Evolutionary conservation across 2,888 invertebrate genomes (phyloP).

Genomic region (Cloeon dipterum): DNA sequence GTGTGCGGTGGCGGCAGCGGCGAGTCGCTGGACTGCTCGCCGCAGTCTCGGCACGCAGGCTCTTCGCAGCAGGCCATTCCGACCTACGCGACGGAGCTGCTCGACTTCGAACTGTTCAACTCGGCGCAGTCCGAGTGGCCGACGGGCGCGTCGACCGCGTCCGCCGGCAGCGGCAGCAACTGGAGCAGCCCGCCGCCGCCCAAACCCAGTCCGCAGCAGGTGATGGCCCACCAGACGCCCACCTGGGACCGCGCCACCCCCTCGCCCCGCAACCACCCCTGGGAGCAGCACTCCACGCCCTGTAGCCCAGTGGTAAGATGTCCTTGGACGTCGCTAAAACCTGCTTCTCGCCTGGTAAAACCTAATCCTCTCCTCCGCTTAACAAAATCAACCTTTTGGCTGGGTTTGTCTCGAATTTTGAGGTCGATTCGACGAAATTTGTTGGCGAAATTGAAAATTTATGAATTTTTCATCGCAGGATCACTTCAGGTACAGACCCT

Average conservation of each 20-base stretch:
- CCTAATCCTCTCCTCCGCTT: no score
- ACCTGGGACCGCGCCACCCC: not conserved
- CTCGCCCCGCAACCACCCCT: not conserved
- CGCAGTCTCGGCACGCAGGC: conserved; percentile 4
- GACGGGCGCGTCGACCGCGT: conserved; percentile 9
- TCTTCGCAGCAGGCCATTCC: no score
- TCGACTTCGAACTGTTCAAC: conserved; percentile 11
- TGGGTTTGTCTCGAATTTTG: no score
- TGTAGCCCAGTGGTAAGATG: not conserved
- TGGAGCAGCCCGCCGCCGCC: conserved; percentile 14
- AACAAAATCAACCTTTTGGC: no score
- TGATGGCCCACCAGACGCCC: conserved; percentile 5
- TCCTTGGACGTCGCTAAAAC: conserved; percentile 6
- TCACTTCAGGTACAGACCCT: no score
- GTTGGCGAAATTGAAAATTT: no score
- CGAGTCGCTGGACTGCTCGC: not conserved
- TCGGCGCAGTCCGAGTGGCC: conserved; percentile 31
- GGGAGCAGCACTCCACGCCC: conserved; percentile 1
- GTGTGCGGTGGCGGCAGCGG: no score
- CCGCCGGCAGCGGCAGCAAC: conserved; percentile 13
- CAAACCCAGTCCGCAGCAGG: conserved; percentile 2
- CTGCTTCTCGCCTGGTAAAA: no score
- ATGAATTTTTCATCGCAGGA: no score
- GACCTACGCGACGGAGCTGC: no score
- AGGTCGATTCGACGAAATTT: no score